phyloP scores from a whole-genome alignment of 2,797 vertebrate species.

The Orestias chungarensis region DNA sequence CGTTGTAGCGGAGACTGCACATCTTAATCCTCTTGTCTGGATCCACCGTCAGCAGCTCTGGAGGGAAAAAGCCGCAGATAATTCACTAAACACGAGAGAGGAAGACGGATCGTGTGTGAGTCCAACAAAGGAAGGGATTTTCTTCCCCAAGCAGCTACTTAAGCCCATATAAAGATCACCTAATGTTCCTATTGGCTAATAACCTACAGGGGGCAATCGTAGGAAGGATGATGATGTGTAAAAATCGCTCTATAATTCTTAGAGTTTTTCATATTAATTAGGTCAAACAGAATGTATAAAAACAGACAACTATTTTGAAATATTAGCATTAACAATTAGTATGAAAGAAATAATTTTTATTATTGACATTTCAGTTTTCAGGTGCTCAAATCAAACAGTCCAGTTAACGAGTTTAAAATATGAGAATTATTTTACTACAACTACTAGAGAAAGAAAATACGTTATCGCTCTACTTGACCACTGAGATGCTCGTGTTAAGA shows the following conservation, averaged over 20 bases:
- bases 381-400: neutral
- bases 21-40: slow-evolving; percentile 99
- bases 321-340: neutral
- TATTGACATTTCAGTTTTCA: neutral
- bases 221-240: neutral
- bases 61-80: slow-evolving; percentile 22
- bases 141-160: slow-evolving; percentile 3
- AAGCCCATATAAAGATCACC: neutral
- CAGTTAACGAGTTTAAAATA: neutral
- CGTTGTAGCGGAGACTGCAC: slow-evolving; percentile 92
- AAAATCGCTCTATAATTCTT: neutral
- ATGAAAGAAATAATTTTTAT: neutral
- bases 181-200: neutral
- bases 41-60: slow-evolving; percentile 97
- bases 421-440: neutral
- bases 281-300: neutral
- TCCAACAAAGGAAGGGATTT: slow-evolving; percentile 20
- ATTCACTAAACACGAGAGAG: slow-evolving; percentile 21
- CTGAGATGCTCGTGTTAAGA: too few species aligned
- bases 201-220: neutral
- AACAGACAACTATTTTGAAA: neutral
- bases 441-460: neutral
- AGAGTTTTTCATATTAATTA: neutral
- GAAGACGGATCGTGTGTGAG: slow-evolving; percentile 13
- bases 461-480: too few species aligned